Percentiles rank a stretch among this genome's conserved stretches.
These are phyloP conservation scores for Galleria mellonella DNA, from an alignment of 1,140 invertebrate genomes.

Conservation along the genomic window DNA sequence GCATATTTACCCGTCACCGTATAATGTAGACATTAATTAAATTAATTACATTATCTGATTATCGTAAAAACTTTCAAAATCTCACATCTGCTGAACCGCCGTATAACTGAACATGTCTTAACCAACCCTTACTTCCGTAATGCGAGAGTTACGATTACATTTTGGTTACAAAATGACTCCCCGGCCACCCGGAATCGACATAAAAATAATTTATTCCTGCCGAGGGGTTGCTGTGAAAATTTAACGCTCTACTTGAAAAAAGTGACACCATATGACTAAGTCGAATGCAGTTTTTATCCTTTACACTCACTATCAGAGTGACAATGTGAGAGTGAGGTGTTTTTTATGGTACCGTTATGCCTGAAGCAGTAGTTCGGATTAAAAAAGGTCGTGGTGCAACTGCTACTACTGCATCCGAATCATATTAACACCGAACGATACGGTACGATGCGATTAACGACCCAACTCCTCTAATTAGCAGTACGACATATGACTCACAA, in stretches of 20 bases:
- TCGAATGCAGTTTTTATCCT: slow-evolving; percentile 26
- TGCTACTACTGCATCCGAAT: slow-evolving; percentile 40
- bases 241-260: slow-evolving; percentile 48
- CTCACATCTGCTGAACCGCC: slow-evolving; percentile 43
- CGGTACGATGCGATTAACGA: slow-evolving; percentile 13
- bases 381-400: slow-evolving; percentile 56
- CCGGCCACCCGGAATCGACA: slow-evolving; percentile 64
- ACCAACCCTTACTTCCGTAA: slow-evolving; percentile 59
- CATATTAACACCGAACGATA: slow-evolving; percentile 4
- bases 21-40: not conserved
- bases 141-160: slow-evolving; percentile 33
- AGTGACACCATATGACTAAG: slow-evolving; percentile 46
- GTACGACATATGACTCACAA: slow-evolving; percentile 11
- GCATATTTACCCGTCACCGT: no score
- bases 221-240: slow-evolving; percentile 64
- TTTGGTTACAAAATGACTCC: slow-evolving; percentile 47
- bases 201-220: slow-evolving; percentile 62
- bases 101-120: slow-evolving; percentile 28
- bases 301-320: slow-evolving; percentile 17
- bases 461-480: slow-evolving; percentile 12
- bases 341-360: slow-evolving; percentile 26
- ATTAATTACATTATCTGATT: not conserved
- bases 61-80: not conserved
- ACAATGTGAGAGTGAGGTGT: slow-evolving; percentile 21
- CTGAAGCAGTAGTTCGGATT: slow-evolving; percentile 35